Percentiles rank a stretch among this genome's conserved stretches.
Conservation (phyloP, 2,888 invertebrate species). For the Nomada ferruginata region DNA sequence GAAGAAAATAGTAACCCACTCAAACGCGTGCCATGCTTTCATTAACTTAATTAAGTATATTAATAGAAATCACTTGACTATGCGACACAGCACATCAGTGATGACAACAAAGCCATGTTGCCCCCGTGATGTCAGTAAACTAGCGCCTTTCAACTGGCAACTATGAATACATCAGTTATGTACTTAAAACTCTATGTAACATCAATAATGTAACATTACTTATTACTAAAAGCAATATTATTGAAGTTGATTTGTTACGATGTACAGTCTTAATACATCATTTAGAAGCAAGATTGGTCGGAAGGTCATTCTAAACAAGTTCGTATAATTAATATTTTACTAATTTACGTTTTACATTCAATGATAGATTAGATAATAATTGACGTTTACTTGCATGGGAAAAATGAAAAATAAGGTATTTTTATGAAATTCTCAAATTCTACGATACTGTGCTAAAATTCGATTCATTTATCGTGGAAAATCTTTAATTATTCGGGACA, state of each 20-base stretch:
- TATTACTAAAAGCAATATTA: constrained; percentile 24
- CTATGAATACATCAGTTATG: constrained; percentile 7
- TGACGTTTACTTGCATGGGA: neutral
- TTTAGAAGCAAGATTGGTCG: constrained; percentile 55
- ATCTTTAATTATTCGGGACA: constrained; percentile 4
- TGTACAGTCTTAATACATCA: constrained; percentile 49
- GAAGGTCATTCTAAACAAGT: constrained; percentile 52
- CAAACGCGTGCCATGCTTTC: constrained; percentile 45
- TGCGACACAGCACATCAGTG: constrained; percentile 31
- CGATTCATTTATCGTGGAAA: neutral
- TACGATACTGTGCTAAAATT: neutral
- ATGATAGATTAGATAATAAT: constrained; percentile 1
- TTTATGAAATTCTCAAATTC: neutral
- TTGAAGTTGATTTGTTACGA: constrained; percentile 61
- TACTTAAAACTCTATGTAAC: neutral
- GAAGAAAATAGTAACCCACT: constrained; percentile 47
- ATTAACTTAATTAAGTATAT: constrained; percentile 58
- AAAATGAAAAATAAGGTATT: neutral
- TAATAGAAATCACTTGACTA: constrained; percentile 58
- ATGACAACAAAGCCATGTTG: constrained; percentile 67
- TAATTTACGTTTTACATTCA: neutral
- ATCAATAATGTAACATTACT: neutral
- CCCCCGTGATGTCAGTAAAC: constrained; percentile 27
- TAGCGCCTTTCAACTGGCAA: constrained; percentile 20
- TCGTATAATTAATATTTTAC: constrained; percentile 1